Conservation (phyloP, 2,113 vertebrate species). For the Lanius collurio region DNA sequence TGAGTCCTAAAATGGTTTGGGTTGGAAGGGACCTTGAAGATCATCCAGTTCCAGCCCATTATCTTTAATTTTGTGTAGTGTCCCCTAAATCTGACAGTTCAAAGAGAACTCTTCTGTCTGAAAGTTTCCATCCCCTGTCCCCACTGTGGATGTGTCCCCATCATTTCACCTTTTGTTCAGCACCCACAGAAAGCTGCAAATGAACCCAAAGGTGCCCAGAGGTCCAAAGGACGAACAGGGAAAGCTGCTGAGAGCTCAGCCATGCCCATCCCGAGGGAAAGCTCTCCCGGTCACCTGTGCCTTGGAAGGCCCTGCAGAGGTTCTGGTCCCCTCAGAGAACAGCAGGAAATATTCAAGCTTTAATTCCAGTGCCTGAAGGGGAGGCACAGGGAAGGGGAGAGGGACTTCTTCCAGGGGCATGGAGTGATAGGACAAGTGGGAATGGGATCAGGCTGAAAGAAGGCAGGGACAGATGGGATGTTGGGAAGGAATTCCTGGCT, state of each 20-base stretch:
- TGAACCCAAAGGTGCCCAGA: not conserved
- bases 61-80: not conserved
- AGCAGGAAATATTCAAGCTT: not conserved
- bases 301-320: not conserved
- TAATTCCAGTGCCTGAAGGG: not conserved
- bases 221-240: no score
- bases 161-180: no score
- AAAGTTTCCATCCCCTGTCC: not conserved
- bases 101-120: not conserved
- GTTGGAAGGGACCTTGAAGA: not conserved
- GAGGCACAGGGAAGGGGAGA: not conserved
- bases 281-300: not conserved
- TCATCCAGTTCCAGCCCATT: not conserved
- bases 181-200: not conserved
- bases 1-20: not conserved
- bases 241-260: accelerated
- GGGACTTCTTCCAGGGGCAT: not conserved
- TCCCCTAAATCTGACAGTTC: not conserved
- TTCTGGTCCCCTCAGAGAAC: accelerated
- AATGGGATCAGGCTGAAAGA: not conserved
- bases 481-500: not conserved
- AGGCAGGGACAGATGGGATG: no score
- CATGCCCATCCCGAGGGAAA: not conserved
- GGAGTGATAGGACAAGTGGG: not conserved
- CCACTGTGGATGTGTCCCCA: accelerated